phyloP scores from a whole-genome alignment of 2,113 vertebrate genomes.

The Austrofundulus limnaeus region DNA sequence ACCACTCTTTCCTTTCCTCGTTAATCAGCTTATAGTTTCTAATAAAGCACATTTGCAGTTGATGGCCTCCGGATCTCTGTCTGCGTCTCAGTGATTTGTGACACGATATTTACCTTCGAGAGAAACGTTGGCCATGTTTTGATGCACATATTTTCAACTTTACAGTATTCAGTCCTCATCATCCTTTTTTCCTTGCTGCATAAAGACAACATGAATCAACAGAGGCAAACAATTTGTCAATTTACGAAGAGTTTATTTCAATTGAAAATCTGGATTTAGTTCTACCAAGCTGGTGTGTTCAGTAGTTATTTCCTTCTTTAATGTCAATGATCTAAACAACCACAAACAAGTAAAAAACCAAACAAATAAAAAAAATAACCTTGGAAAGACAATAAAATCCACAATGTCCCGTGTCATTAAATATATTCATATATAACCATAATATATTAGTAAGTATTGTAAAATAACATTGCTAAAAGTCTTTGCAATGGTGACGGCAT shows the following conservation, averaged over 20 bases:
- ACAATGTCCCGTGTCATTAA: conserved; percentile 97
- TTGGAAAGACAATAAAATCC: conserved; percentile 83
- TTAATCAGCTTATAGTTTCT: conserved; percentile 68
- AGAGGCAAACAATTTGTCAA: conserved; percentile 39
- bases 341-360: conserved; percentile 68
- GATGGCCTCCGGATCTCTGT: conserved; percentile 47
- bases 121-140: conserved; percentile 7
- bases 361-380: conserved; percentile 66
- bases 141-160: conserved; percentile 9
- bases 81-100: conserved; percentile 11
- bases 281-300: conserved; percentile 88
- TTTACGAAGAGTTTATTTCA: conserved; percentile 90
- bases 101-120: conserved; percentile 22
- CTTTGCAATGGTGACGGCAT: conserved; percentile 86
- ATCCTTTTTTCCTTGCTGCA: not conserved
- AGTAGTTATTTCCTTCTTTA: conserved; percentile 88
- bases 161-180: conserved; percentile 12
- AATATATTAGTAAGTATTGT: conserved; percentile 99
- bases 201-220: conserved; percentile 3
- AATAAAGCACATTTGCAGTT: conserved; percentile 70
- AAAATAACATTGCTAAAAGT: conserved; percentile 87
- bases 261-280: conserved; percentile 89
- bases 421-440: conserved; percentile 99
- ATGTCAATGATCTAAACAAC: conserved; percentile 86
- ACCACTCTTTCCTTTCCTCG: conserved; percentile 56